These are phyloP conservation scores for Diorhabda sublineata DNA, from an alignment of 1,140 invertebrate genomes.

Conservation along the genomic window DNA sequence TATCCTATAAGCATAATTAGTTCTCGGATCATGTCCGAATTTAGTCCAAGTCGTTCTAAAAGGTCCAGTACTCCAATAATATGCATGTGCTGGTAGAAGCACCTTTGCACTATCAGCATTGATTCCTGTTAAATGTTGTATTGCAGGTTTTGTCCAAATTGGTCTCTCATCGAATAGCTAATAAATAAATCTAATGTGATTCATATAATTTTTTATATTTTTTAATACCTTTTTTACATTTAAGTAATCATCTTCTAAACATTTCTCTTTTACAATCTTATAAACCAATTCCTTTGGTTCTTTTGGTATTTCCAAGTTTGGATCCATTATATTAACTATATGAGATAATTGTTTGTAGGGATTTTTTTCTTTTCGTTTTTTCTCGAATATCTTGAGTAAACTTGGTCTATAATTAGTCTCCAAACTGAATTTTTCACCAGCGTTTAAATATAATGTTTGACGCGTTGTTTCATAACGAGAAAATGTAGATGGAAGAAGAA, in stretches of 20 bases:
- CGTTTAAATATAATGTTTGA: conserved; percentile 46
- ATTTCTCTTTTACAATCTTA: conserved; percentile 23
- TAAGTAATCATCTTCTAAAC: conserved; percentile 20
- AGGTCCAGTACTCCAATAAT: conserved; percentile 82
- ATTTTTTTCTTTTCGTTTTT: conserved; percentile 15
- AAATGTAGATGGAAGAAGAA: conserved; percentile 72
- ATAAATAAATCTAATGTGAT: background rate
- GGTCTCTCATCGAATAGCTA: conserved; percentile 73
- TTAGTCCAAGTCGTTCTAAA: conserved; percentile 83
- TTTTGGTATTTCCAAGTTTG: conserved; percentile 29
- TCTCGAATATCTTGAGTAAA: conserved; percentile 11
- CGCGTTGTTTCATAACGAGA: conserved; percentile 69
- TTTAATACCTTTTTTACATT: conserved; percentile 23
- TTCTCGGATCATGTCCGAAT: conserved; percentile 82
- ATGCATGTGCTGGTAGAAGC: conserved; percentile 75
- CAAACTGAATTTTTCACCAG: conserved; percentile 23
- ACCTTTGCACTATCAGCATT: conserved; percentile 65
- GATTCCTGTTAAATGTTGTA: conserved; percentile 63
- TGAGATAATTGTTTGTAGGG: conserved; percentile 21
- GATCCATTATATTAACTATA: conserved; percentile 27
- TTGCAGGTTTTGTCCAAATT: conserved; percentile 77
- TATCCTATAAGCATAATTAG: conserved; percentile 68
- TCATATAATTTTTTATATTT: too few species aligned
- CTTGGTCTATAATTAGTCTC: conserved; percentile 11
- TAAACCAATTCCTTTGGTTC: conserved; percentile 23